Evolutionary conservation across 2,888 invertebrate species (phyloP), one percentile per base, ranked within the genome.

Genomic region (Phasia obesa): DNA sequence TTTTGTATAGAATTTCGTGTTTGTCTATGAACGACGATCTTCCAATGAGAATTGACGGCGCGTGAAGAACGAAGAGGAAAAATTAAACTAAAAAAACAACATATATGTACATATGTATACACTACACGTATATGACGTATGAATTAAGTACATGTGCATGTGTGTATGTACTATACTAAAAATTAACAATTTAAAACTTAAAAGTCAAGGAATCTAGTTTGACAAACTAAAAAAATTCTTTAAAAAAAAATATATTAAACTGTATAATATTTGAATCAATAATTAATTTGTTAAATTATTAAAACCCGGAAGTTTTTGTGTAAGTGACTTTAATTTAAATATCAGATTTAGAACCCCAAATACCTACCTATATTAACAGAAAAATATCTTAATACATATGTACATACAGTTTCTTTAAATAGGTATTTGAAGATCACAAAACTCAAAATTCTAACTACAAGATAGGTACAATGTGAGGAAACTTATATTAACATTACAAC

Each of bases 301-400:
- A 5, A 19, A 65, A 60, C 60, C 76, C 76, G 76, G 81, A 76
- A 71, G 69, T 74, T 31, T 35, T 57, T 57, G 21, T 55, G 21
- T 57, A 59, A 69, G 38, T 67, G 49, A 55, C 23, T 17, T 15
- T 9, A 9, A 6, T 57, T 49, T 17, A 51, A 25, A 27, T 17
- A 21, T 1, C 73, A 70, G 55, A 31, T 57, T 11, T 9, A 65
- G 13, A 55, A 55, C n/a, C 2, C 9, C 1, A 59, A 44, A 25
- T 42, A n/a, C 23, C n/a, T 6, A 19, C 15, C n/a, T 62, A 55
- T 27, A 73, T n/a, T n/a, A n/a, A n/a, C n/a, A n/a, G n/a, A n/a
- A 4, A 9, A 31, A 31, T 31, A 31, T 7, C 31, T 7, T 31
- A 31, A 31, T 31, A 31, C 31, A 31, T 31, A 31, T 31, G 31